Conservation (phyloP, 1,140 invertebrate genomes). For the Eueides isabella region DNA sequence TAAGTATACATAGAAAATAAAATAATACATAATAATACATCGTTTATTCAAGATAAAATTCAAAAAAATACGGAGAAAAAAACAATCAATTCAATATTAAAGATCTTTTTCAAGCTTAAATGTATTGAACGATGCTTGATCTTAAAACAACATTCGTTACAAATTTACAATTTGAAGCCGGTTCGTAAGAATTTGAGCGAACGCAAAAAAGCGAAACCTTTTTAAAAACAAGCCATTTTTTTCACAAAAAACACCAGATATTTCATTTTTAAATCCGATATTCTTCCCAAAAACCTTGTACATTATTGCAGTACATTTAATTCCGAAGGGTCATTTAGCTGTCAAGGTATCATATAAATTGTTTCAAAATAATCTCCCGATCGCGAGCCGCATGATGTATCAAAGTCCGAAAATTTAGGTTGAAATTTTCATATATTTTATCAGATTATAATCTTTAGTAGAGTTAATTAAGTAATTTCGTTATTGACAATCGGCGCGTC, state of each 20-base stretch:
- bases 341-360: constrained; percentile 60
- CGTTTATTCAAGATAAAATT: too few relatives aligned
- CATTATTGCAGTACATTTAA: constrained; percentile 45
- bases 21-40: too few relatives aligned
- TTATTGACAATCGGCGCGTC: constrained; percentile 34
- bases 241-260: background rate
- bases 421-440: constrained; percentile 64
- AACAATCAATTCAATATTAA: too few relatives aligned
- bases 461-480: constrained; percentile 60
- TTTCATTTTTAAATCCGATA: background rate
- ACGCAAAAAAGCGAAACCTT: background rate
- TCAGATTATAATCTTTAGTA: constrained; percentile 54
- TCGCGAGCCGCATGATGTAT: constrained; percentile 60
- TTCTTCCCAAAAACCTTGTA: constrained; percentile 21
- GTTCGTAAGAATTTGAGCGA: background rate
- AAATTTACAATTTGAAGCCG: background rate
- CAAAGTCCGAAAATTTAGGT: constrained; percentile 65
- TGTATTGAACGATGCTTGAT: too few relatives aligned
- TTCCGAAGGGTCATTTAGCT: constrained; percentile 51
- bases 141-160: background rate
- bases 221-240: background rate
- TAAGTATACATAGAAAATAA: too few relatives aligned
- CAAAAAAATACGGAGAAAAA: too few relatives aligned
- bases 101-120: too few relatives aligned
- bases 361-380: constrained; percentile 55